A percentile compares a stretch with the other conserved stretches of the same genome.
Conservation (phyloP, 2,113 vertebrate genomes). For the Nycticebus coucang region DNA sequence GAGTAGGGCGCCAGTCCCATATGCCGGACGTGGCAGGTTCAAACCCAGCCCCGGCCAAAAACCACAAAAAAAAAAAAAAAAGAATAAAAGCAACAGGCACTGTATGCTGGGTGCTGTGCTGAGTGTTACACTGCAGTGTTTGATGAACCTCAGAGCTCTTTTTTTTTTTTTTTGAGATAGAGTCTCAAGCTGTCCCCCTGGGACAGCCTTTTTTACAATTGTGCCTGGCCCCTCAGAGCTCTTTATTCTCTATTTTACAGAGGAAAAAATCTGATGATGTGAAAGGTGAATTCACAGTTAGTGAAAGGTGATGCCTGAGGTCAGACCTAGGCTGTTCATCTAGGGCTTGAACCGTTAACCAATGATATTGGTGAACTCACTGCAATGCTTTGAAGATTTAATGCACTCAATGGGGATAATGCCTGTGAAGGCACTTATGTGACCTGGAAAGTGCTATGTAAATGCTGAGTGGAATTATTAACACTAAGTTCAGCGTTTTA, state of each 20-base stretch:
- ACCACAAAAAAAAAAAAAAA: too few species aligned
- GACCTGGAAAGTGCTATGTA: not conserved
- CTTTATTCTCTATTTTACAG: not conserved
- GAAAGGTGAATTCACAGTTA: not conserved
- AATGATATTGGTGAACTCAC: not conserved
- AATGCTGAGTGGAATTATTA: constrained; percentile 29
- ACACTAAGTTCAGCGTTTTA: constrained; percentile 67
- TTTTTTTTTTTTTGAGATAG: too few species aligned
- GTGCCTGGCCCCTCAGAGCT: not conserved
- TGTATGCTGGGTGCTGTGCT: not conserved
- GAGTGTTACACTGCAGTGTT: not conserved
- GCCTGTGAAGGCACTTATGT: not conserved
- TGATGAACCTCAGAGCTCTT: not conserved
- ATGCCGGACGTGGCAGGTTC: too few species aligned
- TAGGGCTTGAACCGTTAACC: not conserved
- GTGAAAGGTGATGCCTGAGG: not conserved
- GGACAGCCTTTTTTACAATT: too few species aligned
- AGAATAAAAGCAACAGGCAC: not conserved
- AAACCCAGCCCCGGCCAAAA: too few species aligned
- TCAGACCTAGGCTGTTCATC: not conserved
- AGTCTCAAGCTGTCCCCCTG: too few species aligned
- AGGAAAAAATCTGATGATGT: not conserved
- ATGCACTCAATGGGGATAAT: not conserved
- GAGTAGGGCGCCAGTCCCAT: too few species aligned
- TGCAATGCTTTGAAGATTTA: not conserved